Evolutionary conservation across 2,888 invertebrate genomes (phyloP).

Genomic region (Dynastes maya): DNA sequence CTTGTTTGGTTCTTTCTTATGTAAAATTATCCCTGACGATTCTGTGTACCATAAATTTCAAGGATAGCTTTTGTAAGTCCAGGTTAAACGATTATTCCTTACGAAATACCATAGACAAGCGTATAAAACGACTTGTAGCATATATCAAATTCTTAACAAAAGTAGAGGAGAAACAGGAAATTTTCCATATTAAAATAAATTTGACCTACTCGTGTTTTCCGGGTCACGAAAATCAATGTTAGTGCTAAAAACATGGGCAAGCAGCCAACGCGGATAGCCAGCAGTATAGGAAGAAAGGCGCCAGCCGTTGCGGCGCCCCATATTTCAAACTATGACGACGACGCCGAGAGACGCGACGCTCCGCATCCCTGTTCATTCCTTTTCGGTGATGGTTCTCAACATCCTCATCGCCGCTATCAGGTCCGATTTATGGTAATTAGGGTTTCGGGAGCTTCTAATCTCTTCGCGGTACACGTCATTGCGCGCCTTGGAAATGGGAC

Average conservation of each 20-base stretch:
- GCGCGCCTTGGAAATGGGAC: conserved; percentile 11
- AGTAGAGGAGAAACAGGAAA: conserved; percentile 29
- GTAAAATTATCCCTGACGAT: background rate
- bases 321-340: conserved; percentile 39
- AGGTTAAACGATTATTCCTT: background rate
- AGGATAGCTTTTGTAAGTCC: background rate
- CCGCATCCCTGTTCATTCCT: background rate
- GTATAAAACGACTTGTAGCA: background rate
- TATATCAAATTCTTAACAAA: background rate
- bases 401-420: conserved; percentile 37
- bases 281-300: conserved; percentile 14
- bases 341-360: background rate
- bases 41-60: background rate
- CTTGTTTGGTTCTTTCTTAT: background rate
- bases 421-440: conserved; percentile 43
- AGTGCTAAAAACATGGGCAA: conserved; percentile 26
- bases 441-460: conserved; percentile 39
- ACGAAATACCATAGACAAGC: background rate
- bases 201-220: conserved; percentile 34
- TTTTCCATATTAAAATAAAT: conserved; percentile 20
- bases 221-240: conserved; percentile 41
- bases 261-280: conserved; percentile 29
- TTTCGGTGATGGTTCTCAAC: background rate
- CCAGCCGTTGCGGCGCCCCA: conserved; percentile 32
- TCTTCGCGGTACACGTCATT: conserved; percentile 10